These are phyloP conservation scores for Chydorus sphaericus DNA, from an alignment of 2,888 invertebrate genomes.

Conservation along the genomic window DNA sequence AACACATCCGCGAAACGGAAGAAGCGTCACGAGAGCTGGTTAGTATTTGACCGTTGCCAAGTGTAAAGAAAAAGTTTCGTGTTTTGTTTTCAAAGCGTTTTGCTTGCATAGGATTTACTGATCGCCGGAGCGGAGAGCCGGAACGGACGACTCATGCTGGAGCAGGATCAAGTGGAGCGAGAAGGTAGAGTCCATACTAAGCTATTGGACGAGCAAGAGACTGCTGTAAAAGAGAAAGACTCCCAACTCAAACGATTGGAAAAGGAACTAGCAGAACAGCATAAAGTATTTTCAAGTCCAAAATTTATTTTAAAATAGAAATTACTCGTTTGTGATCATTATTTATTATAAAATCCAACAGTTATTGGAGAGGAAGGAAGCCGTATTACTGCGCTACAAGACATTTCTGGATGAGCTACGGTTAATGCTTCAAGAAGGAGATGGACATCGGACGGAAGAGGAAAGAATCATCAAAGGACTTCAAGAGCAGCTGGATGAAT, in stretches of 20 bases:
- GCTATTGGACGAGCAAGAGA: conserved; percentile 41
- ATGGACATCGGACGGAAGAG: conserved; percentile 4
- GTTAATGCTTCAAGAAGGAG: not conserved
- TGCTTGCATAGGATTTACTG: conserved; percentile 1
- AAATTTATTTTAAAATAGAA: no score
- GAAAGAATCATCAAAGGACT: not conserved
- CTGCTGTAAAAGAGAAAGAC: not conserved
- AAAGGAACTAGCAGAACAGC: not conserved
- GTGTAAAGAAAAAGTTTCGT: not conserved
- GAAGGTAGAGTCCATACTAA: conserved; percentile 40
- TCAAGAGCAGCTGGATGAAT: conserved; percentile 1
- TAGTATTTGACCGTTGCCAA: not conserved
- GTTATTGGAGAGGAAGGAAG: not conserved
- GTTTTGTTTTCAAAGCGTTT: not conserved
- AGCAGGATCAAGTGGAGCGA: conserved; percentile 26
- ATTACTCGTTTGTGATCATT: no score
- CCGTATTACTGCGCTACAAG: not conserved
- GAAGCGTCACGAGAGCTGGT: conserved; percentile 1
- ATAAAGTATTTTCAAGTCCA: not conserved
- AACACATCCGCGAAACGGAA: conserved; percentile 7
- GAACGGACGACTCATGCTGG: conserved; percentile 27
- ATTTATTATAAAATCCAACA: no score
- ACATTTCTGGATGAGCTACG: not conserved
- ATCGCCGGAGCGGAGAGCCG: conserved; percentile 19
- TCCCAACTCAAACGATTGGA: not conserved